A percentile compares a stretch with the other conserved stretches of the same genome.
phyloP scores from a whole-genome alignment of 2,888 invertebrate species.

The Synergus umbraculus region DNA sequence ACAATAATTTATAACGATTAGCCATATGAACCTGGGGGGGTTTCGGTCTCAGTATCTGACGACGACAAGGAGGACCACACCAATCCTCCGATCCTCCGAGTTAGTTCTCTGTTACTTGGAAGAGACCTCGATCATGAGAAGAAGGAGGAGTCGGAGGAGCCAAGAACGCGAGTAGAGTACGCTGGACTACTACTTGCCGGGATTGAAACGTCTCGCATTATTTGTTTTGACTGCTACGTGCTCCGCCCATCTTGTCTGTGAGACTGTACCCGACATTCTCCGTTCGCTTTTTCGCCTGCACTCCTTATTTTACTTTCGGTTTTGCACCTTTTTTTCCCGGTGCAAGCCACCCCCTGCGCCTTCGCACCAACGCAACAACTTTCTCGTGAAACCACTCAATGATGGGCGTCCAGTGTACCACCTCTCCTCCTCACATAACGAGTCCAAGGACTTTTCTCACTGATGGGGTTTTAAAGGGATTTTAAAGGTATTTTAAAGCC shows the following conservation, averaged over 20 bases:
- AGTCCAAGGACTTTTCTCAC: neutral
- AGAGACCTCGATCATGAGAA: conserved; percentile 39
- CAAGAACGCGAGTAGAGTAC: conserved; percentile 48
- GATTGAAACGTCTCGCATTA: conserved; percentile 73
- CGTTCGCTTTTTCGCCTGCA: conserved; percentile 41
- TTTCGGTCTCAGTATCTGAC: conserved; percentile 39
- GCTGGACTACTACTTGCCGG: conserved; percentile 55
- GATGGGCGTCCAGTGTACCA: conserved; percentile 33
- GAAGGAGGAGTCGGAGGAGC: conserved; percentile 54
- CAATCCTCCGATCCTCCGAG: conserved; percentile 38
- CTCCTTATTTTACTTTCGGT: conserved; percentile 45
- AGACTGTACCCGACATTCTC: conserved; percentile 46
- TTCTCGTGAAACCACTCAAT: conserved; percentile 13
- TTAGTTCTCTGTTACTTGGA: conserved; percentile 36
- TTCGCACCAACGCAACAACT: conserved; percentile 36
- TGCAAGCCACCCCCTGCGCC: conserved; percentile 25
- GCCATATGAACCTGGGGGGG: conserved; percentile 21
- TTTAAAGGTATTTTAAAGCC: no score
- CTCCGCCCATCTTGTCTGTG: conserved; percentile 70
- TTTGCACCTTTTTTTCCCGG: conserved; percentile 14
- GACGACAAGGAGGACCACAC: conserved; percentile 44
- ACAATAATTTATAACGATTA: conserved; percentile 70
- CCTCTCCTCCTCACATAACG: conserved; percentile 6
- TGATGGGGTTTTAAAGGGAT: no score
- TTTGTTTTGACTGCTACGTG: conserved; percentile 72